phyloP scores from a whole-genome alignment of 2,797 vertebrate species.

The Harpagifer antarcticus region DNA sequence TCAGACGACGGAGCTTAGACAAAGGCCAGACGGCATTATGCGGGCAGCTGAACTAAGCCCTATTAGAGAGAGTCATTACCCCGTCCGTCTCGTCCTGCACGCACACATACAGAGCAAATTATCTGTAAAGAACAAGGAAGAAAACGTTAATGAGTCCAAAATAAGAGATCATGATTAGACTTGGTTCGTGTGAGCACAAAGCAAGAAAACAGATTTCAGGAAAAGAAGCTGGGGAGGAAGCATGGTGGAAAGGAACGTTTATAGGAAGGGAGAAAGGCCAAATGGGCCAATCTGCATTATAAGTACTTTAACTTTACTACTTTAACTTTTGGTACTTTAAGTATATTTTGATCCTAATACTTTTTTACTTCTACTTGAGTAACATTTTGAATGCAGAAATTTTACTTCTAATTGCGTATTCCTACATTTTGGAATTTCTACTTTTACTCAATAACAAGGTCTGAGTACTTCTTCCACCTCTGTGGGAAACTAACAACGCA shows the following conservation, averaged over 20 bases:
- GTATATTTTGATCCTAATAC: no score
- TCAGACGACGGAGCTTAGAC: conserved; percentile 52
- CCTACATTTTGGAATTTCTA: no score
- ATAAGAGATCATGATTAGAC: conserved; percentile 14
- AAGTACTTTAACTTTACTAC: no score
- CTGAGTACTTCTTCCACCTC: no score
- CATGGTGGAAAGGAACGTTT: not conserved
- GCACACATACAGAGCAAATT: conserved; percentile 30
- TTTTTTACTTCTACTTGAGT: no score
- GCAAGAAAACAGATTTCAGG: not conserved
- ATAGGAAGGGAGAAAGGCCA: not conserved
- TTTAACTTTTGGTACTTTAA: no score
- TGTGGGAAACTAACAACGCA: no score
- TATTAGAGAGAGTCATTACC: conserved; percentile 65
- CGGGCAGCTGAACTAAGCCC: conserved; percentile 64
- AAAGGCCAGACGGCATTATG: conserved; percentile 65
- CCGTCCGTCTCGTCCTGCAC: conserved; percentile 46
- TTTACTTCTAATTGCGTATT: no score
- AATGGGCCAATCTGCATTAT: no score
- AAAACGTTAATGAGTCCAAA: not conserved
- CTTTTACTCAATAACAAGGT: no score
- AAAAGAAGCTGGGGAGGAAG: not conserved
- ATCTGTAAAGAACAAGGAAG: conserved; percentile 8
- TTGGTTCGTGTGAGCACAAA: not conserved
- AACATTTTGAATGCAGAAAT: no score